Percentiles rank a stretch among this genome's conserved stretches.
phyloP scores from a whole-genome alignment of 2,113 vertebrate genomes.

The Nymphicus hollandicus region DNA sequence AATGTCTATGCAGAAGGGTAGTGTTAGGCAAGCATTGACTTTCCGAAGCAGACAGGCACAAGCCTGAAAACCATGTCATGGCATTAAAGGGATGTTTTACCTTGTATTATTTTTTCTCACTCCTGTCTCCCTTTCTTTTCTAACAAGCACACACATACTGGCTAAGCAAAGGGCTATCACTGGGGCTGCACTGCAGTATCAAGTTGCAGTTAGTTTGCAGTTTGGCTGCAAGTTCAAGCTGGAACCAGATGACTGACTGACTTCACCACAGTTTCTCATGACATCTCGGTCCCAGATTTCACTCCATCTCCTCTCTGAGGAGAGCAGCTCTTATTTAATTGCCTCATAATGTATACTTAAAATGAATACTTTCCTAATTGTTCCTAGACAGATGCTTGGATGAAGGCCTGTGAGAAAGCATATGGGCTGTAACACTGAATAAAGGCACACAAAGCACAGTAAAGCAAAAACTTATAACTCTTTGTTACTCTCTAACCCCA shows the following conservation, averaged over 20 bases:
- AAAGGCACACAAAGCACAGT: background rate
- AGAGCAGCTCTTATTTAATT: constrained; percentile 31
- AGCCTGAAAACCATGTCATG: background rate
- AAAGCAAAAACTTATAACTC: background rate
- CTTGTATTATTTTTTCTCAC: background rate
- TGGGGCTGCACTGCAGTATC: background rate
- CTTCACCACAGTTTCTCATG: background rate
- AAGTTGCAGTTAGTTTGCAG: background rate
- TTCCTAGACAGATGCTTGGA: constrained; percentile 36
- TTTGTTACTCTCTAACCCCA: background rate
- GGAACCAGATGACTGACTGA: background rate
- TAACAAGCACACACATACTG: background rate
- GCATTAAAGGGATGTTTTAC: background rate
- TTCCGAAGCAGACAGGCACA: background rate
- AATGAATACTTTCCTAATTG: constrained; percentile 12
- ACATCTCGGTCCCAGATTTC: background rate
- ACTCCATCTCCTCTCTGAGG: background rate
- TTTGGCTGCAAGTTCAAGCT: background rate
- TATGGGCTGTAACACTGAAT: background rate
- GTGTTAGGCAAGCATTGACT: background rate
- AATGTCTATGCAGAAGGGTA: background rate
- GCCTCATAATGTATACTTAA: background rate
- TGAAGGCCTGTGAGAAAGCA: constrained; percentile 16
- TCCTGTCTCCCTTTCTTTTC: background rate
- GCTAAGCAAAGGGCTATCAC: background rate